Evolutionary conservation across 2,888 invertebrate species (phyloP), one percentile per base, ranked within the genome.

Genomic region (Chalcosyrphus nemorum): DNA sequence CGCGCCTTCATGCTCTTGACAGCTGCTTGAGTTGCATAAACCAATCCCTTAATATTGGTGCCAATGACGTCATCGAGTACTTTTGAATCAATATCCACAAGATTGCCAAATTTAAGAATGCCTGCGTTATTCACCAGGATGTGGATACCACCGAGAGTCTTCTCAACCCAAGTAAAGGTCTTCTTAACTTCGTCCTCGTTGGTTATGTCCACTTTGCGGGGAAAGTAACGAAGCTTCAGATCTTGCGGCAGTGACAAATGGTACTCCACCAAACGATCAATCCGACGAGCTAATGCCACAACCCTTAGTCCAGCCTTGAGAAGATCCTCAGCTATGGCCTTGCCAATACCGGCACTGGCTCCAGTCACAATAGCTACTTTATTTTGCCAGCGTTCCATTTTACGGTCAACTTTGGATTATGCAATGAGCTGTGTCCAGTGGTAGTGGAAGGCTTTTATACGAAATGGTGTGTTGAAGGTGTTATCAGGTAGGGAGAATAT

Each of bases 61-160:
- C 92, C 91, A 5, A 93, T 86, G 2, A 91, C 88, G 9, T 89
- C 86, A 68, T 89, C 90, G 17, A 92, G 86, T 38, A 88, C 86
- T 21, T 88, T 81, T 1, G 59, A 47, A 15, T 87, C 84, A 59
- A 87, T 85, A 15, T 85, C 86, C 35, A 87, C 80, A 68, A 89
- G 65, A 61, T 87, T 86, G 0, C 87, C 87, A 9, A 63, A 32
- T 19, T 81, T 86, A 35, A 90, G 75, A 15, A 93, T 87, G 1
- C 92, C 94, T 2, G 94, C 94, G 87, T 93, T 93, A 88, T 94
- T 94, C n/a, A 94, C 89, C 65, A 94, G 91, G 4, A 94, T 91
- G 87, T 93, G 92, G 7, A 93, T 91, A 1, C 92, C 92, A 0
- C 93, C 94, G 6, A 92, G 87, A 11, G 91, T 89, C 21, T 89